phyloP scores from a whole-genome alignment of 2,113 vertebrate genomes.

The human (Homo sapiens) region GRCh38 chr1:214001501-214002000 shows the following conservation, averaged over 20 bases:
- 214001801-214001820: not conserved
- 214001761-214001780: not conserved
- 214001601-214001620: not conserved
- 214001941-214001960: not conserved
- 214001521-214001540: constrained; percentile 76
- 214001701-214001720: not conserved
- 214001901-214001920: not conserved
- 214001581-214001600: not conserved
- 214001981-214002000: not conserved
- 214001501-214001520: constrained; percentile 80
- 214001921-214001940: not conserved
- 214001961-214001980: not conserved
- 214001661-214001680: not conserved
- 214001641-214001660: not conserved
- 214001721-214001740: not conserved
- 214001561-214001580: constrained; percentile 34
- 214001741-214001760: not conserved
- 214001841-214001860: not conserved
- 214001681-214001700: constrained; percentile 19
- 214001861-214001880: not conserved
- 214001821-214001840: not conserved
- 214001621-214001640: not conserved
- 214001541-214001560: constrained; percentile 80
- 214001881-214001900: not conserved
- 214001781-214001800: not conserved